Percentiles rank a stretch among this genome's conserved stretches.
Conservation (phyloP, 2,113 vertebrate species). For the Talpa occidentalis region DNA sequence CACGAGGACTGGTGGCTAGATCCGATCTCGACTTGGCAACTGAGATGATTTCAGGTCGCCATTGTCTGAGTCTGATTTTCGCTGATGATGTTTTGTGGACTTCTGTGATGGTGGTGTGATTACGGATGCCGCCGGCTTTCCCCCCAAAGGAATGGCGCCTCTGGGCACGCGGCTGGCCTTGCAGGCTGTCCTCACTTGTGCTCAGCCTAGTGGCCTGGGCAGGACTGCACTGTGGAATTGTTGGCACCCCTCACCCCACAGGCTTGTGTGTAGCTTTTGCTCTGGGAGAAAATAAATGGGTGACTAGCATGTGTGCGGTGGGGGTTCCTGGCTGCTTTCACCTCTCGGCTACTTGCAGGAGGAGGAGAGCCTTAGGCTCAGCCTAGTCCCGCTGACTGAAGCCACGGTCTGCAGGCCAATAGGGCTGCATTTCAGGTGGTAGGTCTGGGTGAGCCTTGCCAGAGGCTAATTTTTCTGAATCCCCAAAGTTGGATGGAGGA, state of each 20-base stretch:
- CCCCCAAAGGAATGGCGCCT: background rate
- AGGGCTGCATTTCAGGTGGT: background rate
- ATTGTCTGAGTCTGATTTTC: background rate
- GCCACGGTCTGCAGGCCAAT: background rate
- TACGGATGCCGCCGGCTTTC: background rate
- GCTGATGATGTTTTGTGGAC: background rate
- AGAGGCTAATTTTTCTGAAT: background rate
- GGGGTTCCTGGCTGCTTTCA: background rate
- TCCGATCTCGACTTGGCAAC: background rate
- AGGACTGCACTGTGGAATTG: background rate
- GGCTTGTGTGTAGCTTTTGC: background rate
- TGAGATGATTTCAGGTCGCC: background rate
- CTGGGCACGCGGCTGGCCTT: background rate
- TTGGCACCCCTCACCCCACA: background rate
- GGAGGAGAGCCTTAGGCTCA: background rate
- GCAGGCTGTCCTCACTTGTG: background rate
- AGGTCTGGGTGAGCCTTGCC: background rate
- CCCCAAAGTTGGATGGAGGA: background rate
- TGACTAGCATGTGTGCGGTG: fast-evolving
- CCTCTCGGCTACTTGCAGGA: background rate
- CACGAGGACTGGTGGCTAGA: background rate
- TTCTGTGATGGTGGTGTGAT: slow-evolving; percentile 12
- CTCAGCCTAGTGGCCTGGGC: background rate
- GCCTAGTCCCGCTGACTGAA: background rate
- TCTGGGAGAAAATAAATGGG: background rate